Evolutionary conservation across 1,140 invertebrate genomes (phyloP), one percentile per base, ranked within the genome.

Genomic region (Melanaphis sacchari): DNA sequence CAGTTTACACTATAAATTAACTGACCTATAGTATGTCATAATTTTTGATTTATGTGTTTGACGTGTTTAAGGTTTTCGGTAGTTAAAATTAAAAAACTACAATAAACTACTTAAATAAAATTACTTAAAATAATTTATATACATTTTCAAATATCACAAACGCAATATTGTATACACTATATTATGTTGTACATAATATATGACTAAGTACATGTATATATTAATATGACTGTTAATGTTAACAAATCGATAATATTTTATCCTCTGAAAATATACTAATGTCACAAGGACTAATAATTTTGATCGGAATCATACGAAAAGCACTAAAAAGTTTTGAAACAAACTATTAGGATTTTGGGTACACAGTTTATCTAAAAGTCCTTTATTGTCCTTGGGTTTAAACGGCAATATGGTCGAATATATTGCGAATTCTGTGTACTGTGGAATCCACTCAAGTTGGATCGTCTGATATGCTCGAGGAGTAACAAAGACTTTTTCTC

Each of bases 301-400:
- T 36, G 59, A 76, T 76, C 59, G 7, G n/a, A 41, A 46, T 88
- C n/a, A 46, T 88, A 46, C 43, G 85, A 88, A n/a, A 88, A 52
- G 87, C n/a, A 54, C 41, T 43, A 36, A 52, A 52, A 89, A 89
- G 87, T 89, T 89, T 89, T 3, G 21, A 89, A 89, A 89, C 46
- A 36, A 36, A 89, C 87, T 89, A 38, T 89, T 89, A 52, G 46
- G 43, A 38, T 54, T 52, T 88, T 46, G n/a, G n/a, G 21, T 18
- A 46, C 85, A 46, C 18, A 88, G n/a, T 54, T 52, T 38, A 54
- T 38, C 46, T n/a, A 38, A 89, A 89, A 52, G 87, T 52, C 24
- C 41, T 89, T 89, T 89, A 89, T 89, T n/a, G 36, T 46, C 8
- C 6, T 88, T 52, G 8, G 31, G 40, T n/a, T 3, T 24, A 46